These are phyloP conservation scores for Lithophane leautieri DNA, from an alignment of 2,888 invertebrate species.

Conservation along the genomic window DNA sequence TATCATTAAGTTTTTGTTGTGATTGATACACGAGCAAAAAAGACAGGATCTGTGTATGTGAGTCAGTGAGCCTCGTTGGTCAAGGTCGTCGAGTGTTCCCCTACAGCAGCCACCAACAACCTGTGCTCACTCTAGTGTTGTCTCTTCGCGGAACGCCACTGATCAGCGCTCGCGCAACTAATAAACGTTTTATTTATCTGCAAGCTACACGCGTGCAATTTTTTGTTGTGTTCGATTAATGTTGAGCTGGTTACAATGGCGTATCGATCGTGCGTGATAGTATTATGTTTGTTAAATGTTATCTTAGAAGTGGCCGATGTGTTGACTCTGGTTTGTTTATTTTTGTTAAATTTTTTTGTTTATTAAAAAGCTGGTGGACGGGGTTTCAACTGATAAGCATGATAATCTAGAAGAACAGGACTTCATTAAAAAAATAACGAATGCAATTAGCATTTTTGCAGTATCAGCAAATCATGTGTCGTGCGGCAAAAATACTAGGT, in stretches of 20 bases:
- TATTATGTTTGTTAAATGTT: constrained; percentile 78
- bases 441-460: not conserved
- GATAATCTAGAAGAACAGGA: not conserved
- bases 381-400: not conserved
- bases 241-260: constrained; percentile 52
- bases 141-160: constrained; percentile 59
- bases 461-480: not conserved
- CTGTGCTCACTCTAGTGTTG: constrained; percentile 59
- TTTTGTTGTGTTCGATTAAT: constrained; percentile 47
- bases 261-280: constrained; percentile 71
- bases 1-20: constrained; percentile 56
- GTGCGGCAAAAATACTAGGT: not conserved
- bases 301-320: constrained; percentile 78
- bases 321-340: constrained; percentile 69
- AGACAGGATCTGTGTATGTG: constrained; percentile 75
- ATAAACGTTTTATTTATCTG: constrained; percentile 35
- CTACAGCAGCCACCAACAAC: constrained; percentile 69
- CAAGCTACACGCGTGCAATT: constrained; percentile 35
- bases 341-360: not conserved
- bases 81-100: constrained; percentile 82
- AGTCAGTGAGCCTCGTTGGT: constrained; percentile 82
- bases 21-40: constrained; percentile 52
- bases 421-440: constrained; percentile 13
- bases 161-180: constrained; percentile 50
- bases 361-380: not conserved